Conservation (phyloP, 2,888 invertebrate genomes). For the Spicauda simplicius region DNA sequence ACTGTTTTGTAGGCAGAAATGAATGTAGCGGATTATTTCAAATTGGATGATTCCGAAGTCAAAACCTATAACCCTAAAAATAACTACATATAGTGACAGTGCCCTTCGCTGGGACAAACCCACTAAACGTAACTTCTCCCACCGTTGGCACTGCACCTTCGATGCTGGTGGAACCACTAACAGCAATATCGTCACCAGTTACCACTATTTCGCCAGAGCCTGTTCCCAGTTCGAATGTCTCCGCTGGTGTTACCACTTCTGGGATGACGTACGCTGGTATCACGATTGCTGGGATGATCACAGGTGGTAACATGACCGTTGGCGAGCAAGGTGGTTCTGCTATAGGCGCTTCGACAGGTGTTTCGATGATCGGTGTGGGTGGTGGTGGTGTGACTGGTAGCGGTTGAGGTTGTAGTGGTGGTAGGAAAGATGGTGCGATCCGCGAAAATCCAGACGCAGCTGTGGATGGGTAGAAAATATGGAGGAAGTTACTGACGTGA, state of each 20-base stretch:
- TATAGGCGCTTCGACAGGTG: not conserved
- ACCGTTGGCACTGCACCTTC: constrained; percentile 13
- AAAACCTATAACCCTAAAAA: constrained; percentile 4
- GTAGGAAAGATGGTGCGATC: not conserved
- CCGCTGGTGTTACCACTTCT: constrained; percentile 18
- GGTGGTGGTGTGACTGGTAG: not conserved
- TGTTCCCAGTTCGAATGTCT: not conserved
- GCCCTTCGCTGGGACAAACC: constrained; percentile 24
- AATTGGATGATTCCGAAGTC: no score
- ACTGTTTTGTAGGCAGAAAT: no score
- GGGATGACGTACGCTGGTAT: constrained; percentile 21
- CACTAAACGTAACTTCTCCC: constrained; percentile 21
- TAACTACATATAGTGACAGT: not conserved
- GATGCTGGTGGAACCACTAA: constrained; percentile 5
- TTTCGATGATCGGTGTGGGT: not conserved
- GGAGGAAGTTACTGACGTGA: no score
- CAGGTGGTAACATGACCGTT: constrained; percentile 14
- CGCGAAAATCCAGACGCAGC: constrained; percentile 14
- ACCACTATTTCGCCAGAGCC: constrained; percentile 10
- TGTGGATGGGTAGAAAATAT: not conserved
- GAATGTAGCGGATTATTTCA: no score
- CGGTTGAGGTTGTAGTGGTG: not conserved
- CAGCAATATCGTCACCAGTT: constrained; percentile 2
- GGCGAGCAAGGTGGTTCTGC: not conserved
- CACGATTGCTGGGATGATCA: constrained; percentile 16